Conservation (phyloP, 2,888 invertebrate genomes). For the Patella caerulea region DNA sequence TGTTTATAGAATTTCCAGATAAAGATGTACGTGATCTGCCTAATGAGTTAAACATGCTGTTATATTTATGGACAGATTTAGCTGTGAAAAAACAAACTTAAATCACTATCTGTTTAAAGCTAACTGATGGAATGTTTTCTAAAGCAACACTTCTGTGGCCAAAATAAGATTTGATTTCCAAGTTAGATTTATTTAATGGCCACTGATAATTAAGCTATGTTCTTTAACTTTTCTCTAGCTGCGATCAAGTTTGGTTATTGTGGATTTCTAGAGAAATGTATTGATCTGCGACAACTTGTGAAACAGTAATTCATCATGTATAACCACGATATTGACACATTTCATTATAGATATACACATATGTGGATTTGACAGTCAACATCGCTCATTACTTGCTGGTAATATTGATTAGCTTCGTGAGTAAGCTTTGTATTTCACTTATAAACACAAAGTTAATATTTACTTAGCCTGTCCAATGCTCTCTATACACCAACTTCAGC, state of each 20-base stretch:
- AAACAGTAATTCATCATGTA: slow-evolving; percentile 12
- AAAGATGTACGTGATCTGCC: too few relatives aligned
- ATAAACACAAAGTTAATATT: slow-evolving; percentile 9
- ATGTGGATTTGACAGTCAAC: slow-evolving; percentile 13
- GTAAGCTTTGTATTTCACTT: slow-evolving; percentile 2
- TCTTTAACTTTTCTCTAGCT: slow-evolving; percentile 9
- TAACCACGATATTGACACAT: slow-evolving; percentile 11
- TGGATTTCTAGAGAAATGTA: slow-evolving; percentile 6
- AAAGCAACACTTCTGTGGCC: neutral
- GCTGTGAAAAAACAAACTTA: neutral
- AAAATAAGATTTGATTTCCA: slow-evolving; percentile 12
- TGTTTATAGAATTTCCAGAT: too few relatives aligned
- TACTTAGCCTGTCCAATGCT: neutral
- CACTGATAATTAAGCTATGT: neutral
- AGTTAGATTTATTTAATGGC: slow-evolving; percentile 7
- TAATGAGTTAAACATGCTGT: too few relatives aligned
- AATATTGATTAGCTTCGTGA: neutral
- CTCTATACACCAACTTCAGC: neutral
- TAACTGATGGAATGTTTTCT: slow-evolving; percentile 1
- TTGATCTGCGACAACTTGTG: slow-evolving; percentile 2
- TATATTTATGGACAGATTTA: too few relatives aligned
- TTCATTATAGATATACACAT: slow-evolving; percentile 5
- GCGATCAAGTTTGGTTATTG: neutral
- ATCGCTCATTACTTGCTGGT: slow-evolving; percentile 2
- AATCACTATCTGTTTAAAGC: neutral